Conservation (phyloP, 2,888 invertebrate species). For the Tachina grossa region DNA sequence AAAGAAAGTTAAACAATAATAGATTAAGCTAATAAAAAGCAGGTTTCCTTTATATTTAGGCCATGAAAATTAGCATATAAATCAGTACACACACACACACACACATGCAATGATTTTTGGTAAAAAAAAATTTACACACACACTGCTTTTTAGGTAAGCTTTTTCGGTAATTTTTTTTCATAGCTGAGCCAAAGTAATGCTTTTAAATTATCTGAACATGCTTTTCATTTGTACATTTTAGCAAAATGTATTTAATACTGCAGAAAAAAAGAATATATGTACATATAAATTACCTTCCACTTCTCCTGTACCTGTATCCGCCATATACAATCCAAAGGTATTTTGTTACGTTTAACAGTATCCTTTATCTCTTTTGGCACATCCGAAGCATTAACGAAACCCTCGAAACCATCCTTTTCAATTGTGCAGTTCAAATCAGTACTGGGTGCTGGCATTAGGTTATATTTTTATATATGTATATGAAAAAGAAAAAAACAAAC, state of each 20-base stretch:
- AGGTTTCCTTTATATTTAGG: neutral
- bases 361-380: slow-evolving; percentile 84
- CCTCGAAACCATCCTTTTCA: slow-evolving; percentile 84
- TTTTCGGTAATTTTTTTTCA: slow-evolving; percentile 1
- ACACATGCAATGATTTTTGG: neutral
- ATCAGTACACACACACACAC: slow-evolving; percentile 35
- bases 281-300: slow-evolving; percentile 85
- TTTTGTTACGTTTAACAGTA: slow-evolving; percentile 84
- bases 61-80: slow-evolving; percentile 57
- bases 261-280: neutral
- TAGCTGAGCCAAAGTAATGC: neutral
- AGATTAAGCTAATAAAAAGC: slow-evolving; percentile 38
- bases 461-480: neutral
- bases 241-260: neutral
- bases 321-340: slow-evolving; percentile 90
- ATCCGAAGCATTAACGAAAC: slow-evolving; percentile 85
- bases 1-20: neutral
- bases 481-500: neutral
- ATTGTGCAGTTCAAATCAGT: slow-evolving; percentile 85
- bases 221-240: slow-evolving; percentile 27
- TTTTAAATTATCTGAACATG: neutral
- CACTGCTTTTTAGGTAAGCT: too few relatives aligned
- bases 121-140: too few relatives aligned
- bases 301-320: slow-evolving; percentile 86
- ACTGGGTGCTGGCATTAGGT: slow-evolving; percentile 76